Base-by-base conservation (phyloP, 2,797 vertebrate genomes). In the Poecilia velifera region DNA sequence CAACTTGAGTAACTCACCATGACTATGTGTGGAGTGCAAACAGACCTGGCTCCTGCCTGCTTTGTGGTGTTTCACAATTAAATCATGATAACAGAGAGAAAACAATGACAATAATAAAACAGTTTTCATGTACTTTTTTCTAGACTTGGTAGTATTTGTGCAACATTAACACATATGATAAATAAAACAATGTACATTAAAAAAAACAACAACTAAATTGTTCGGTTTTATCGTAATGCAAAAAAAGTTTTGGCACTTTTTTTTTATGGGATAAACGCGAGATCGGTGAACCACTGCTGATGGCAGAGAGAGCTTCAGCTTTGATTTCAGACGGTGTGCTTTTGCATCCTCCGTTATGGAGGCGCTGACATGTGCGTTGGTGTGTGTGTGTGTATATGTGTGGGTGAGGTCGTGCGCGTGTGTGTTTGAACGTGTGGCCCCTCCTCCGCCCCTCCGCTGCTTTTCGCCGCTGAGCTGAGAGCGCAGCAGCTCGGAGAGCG, bases 401-500 rank as follows among this genome's bases (percentile, higher is more conserved):
- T 1, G 62, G 1, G 3, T 1, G 31, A 13, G 7, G 22, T 7
- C 22, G 53, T 39, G 72, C 91, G 95, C 93, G 76, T 93, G 78
- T 75, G 73, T 92, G 94, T 94, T 74, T 94, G 92, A 93, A 9
- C 91, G 59, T 81, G 83, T 46, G 86, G 93, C 94, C 92, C 95
- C 93, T 79, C 95, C 94, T 83, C 91, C 31, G 43, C 45, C 45
- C 76, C 73, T 36, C 31, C 13, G 83, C 88, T 79, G 86, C 22
- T 85, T 28, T 77, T 86, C 84, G 82, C 90, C 81, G 91, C 87
- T 41, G 88, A 91, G 86, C 88, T 2, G 76, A 89, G 90, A 82
- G 86, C 91, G 90, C 91, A 89, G 53, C 87, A 94, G 86, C 90
- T 82, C 82, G 85, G 87, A 88, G 92, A 92, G 92, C 90, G 90